phyloP scores from a whole-genome alignment of 2,888 invertebrate species.

The Hirudinaria manillensis region DNA sequence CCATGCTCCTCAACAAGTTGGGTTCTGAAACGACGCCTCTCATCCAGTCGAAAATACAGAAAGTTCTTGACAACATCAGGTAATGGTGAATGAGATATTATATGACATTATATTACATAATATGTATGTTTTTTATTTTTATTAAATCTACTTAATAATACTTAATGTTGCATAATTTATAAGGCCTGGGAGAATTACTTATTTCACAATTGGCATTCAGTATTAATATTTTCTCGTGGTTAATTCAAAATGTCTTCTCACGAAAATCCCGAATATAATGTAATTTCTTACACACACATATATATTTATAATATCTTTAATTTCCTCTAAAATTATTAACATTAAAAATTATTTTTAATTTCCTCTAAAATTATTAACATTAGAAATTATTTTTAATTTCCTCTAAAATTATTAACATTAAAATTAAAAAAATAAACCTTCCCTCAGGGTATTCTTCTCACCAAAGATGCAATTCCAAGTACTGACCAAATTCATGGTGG shows the following conservation, averaged over 20 bases:
- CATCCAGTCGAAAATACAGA: neutral
- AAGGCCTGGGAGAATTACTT: too few species aligned
- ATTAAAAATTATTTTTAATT: neutral
- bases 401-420: neutral
- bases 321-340: neutral
- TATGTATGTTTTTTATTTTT: neutral
- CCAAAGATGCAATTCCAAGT: slow-evolving; percentile 61
- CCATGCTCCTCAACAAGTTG: neutral
- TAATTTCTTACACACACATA: too few species aligned
- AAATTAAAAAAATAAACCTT: neutral
- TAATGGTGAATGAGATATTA: neutral
- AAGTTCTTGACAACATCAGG: slow-evolving; percentile 10
- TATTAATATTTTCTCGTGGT: too few species aligned
- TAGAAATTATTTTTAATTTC: neutral
- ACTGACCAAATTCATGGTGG: slow-evolving; percentile 71
- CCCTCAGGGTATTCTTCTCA: slow-evolving; percentile 57
- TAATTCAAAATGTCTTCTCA: too few species aligned
- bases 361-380: neutral
- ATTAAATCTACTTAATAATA: too few species aligned
- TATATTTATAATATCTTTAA: neutral
- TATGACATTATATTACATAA: neutral
- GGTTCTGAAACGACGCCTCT: neutral
- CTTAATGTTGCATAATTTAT: too few species aligned
- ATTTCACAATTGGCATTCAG: too few species aligned
- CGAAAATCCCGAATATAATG: too few species aligned